Evolutionary conservation across 2,113 vertebrate species (phyloP), one percentile per base, ranked within the genome.

Genomic region (Siniperca knerii): DNA sequence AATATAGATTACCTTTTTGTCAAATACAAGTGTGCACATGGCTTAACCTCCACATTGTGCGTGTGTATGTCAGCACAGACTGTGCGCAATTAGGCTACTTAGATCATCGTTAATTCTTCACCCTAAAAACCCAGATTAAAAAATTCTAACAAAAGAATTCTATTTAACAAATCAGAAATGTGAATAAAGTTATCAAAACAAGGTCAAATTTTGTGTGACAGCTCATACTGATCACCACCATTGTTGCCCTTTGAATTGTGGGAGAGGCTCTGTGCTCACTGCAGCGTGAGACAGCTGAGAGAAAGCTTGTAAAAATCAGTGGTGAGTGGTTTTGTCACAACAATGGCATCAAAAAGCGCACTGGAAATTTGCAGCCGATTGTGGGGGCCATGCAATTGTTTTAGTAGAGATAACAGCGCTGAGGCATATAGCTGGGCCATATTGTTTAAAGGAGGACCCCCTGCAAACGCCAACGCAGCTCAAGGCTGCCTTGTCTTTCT

Each of bases 301-400:
- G 60, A 79, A 81, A 76, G 86, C 87, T 87, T 78, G 66, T 54
- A 33, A 73, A 79, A 86, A 91, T 89, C 85, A 84, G 68, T 8
- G 48, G n/a, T 69, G 77, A 90, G 83, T 80, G 82, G 69, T 77
- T 88, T 79, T 92, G 90, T 89, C 89, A 79, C 86, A 94, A 94
- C 92, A 95, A 94, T 90, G 86, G 88, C 90, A 91, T 93, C 88
- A 91, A 89, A 93, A 89, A 77, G 79, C 29, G 37, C 76, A 84
- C 77, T 94, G 85, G 81, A 94, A 92, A 92, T 88, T 75, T 85
- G 83, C 55, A 73, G 81, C 65, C 62, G 60, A 89, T 84, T 80
- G 85, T 78, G 66, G 84, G 73, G 87, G 77, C 50, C 70, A 42
- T 74, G 86, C 76, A 82, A 91, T 93, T 94, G 94, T 95, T 93